Evolutionary conservation across 2,797 vertebrate species (phyloP), one percentile per base, ranked within the genome.

Genomic region (Onychomys torridus): DNA sequence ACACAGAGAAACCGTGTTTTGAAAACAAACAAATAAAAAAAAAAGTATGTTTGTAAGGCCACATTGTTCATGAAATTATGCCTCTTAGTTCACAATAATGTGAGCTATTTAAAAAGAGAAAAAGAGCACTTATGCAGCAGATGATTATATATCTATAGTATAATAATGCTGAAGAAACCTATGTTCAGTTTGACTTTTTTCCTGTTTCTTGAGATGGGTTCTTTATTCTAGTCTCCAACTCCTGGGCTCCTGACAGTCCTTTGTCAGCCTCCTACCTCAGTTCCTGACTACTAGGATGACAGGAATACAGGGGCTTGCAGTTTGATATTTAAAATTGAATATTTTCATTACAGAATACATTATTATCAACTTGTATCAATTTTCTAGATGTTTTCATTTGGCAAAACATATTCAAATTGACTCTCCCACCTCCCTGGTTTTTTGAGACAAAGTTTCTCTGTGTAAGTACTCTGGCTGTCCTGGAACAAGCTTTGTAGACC

Each of bases 291-390:
- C n/a, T 59, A 5, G 49, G 19, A 40, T 7, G 40, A 71, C 0
- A 43, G 77, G 27, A 19, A 13, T 19, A 29, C 19, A 69, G 5
- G 17, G n/a, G 11, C 34, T 69, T 69, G 76, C 37, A 59, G 32
- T n/a, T 82, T 94, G 9, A n/a, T 93, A 78, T 94, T 96, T 73
- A 90, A 94, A 57, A 91, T 46, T 75, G 86, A 94, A 96, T 90
- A 75, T 89, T 95, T 91, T 95, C 13, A 17, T 89, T 94, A 25
- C 6, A 95, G 77, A 93, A 90, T 86, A 88, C 69, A 59, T 73
- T 96, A 81, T 16, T 96, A 81, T 16, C 29, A 88, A 93, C 32
- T 87, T 92, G 8, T 71, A n/a, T 78, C 32, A 67, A 69, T 91
- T 94, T 81, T 95, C 61, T 91, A 69, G 5, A 79, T 93, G 1